Evolutionary conservation across 23 tunicate species (phyloP), one percentile per base, ranked within the genome.

Genomic region (Phallusia fumigata): DNA sequence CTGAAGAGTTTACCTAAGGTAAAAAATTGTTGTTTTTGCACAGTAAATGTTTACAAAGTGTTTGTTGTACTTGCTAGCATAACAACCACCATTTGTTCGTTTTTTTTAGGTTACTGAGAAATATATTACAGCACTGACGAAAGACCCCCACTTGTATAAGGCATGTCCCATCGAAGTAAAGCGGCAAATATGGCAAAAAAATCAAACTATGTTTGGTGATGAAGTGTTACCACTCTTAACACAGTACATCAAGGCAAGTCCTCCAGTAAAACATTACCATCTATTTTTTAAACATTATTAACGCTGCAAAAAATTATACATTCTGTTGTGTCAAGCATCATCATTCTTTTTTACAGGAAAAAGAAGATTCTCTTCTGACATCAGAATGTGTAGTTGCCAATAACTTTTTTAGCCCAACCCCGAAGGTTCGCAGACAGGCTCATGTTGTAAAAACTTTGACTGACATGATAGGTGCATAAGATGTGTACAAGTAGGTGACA

Each of bases 171-270:
- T 94, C 49, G 90, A 94, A 89, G 98, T 94, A 0, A 94, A 94
- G 64, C 45, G 98, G 35, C 98, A 94, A 49, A 94, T 94, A 35
- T 94, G 98, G 98, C 98, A 94, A 65, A 94, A 94, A 80, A 94
- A 94, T 64, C 98, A 94, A 86, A 88, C 98, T 0, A 76, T 94
- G 85, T 94, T 94, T 79, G 98, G 98, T 65, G 98, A 94, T 80
- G 98, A 94, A 83, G 98, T 94, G 10, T 75, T 94, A 19, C 98
- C 98, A 16, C 75, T 94, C 5, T 65, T 94, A 10, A 94, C 88
- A n/a, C 90, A 85, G 36, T 94, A 94, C 79, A 86, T 89, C 15
- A 86, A 89, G 87, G 97, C 88, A 75, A 31, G 31, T 78, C n/a
- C n/a, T n/a, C n/a, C n/a, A n/a, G n/a, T n/a, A n/a, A n/a, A n/a